Conservation (phyloP, 2,797 vertebrate species). For the Limosa lapponica region DNA sequence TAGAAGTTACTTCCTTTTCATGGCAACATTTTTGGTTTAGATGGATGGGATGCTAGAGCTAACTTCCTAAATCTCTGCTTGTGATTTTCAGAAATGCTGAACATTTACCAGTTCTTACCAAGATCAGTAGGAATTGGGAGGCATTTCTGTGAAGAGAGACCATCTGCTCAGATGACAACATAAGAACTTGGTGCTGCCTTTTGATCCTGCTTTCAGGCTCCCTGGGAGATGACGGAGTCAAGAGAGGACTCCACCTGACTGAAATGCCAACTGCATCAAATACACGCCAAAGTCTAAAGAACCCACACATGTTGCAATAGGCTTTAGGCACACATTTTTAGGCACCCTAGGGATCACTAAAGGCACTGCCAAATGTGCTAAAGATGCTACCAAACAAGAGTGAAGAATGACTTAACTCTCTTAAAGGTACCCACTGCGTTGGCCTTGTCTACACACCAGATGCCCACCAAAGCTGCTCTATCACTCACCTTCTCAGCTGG, state of each 20-base stretch:
- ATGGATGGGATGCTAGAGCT: background rate
- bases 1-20: background rate
- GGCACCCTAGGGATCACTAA: background rate
- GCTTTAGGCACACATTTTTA: background rate
- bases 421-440: background rate
- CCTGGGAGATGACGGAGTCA: background rate
- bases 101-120: background rate
- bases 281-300: background rate
- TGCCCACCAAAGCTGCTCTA: background rate
- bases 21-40: background rate
- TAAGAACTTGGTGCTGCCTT: background rate
- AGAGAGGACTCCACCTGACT: background rate
- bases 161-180: background rate
- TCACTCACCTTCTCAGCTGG: background rate
- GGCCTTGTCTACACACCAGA: background rate
- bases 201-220: background rate
- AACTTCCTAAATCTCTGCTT: background rate
- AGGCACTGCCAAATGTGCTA: background rate
- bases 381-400: background rate
- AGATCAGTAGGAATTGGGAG: background rate
- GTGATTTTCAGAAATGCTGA: background rate
- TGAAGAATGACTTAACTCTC: background rate
- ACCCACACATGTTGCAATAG: background rate
- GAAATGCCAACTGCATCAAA: background rate
- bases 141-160: background rate